These are phyloP conservation scores for Cassiopea andromeda DNA, from an alignment of 30 jellyfish, hydroid and myxozoan species.

Conservation along the genomic window DNA sequence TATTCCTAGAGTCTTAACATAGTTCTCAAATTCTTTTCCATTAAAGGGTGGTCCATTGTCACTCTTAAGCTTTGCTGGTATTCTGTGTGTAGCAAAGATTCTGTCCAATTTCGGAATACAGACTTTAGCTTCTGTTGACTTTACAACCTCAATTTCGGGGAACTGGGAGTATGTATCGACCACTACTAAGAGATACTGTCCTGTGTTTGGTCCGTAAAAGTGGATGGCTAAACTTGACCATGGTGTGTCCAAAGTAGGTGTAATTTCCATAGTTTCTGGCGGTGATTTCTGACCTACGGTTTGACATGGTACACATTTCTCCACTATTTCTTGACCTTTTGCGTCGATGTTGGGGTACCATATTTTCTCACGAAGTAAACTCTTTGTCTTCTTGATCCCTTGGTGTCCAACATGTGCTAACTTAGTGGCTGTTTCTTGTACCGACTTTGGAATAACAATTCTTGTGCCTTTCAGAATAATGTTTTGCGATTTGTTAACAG, in stretches of 20 bases:
- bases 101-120: conserved; percentile 40
- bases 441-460: too few species aligned
- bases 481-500: too few species aligned
- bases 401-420: conserved; percentile 50
- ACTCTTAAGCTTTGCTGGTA: neutral
- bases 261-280: conserved; percentile 15
- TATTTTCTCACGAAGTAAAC: too few species aligned
- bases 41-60: conserved; percentile 66
- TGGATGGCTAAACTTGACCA: conserved; percentile 45
- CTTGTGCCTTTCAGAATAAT: too few species aligned
- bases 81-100: conserved; percentile 33
- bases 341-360: too few species aligned
- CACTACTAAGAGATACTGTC: conserved; percentile 32
- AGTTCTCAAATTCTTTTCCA: conserved; percentile 27
- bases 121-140: conserved; percentile 20
- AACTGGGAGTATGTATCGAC: conserved; percentile 18
- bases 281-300: conserved; percentile 18
- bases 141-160: conserved; percentile 55
- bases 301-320: conserved; percentile 59
- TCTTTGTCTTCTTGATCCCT: too few species aligned
- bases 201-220: conserved; percentile 48
- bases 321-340: neutral
- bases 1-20: conserved; percentile 4
- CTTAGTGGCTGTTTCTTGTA: neutral
- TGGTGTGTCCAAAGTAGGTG: neutral